Evolutionary conservation across 2,113 vertebrate genomes (phyloP).

Genomic region (Tachysurus vachellii): DNA sequence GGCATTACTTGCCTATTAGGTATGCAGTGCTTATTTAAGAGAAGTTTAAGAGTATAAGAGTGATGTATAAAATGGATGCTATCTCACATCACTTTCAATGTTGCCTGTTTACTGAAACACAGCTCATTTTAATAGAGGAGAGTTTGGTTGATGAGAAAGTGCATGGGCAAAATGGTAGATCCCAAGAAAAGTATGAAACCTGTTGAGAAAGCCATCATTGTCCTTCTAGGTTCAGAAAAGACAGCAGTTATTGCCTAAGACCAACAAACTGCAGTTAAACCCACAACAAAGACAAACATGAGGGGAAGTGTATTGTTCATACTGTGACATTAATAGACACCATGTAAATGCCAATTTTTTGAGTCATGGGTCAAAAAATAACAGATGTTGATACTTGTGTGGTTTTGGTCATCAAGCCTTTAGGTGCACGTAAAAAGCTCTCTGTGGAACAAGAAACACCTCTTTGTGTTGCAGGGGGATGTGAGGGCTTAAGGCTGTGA

Average conservation of each 20-base stretch:
- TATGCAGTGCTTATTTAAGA: background rate
- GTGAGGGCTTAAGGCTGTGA: background rate
- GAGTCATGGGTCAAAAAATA: conserved; percentile 21
- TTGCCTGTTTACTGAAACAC: background rate
- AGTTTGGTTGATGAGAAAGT: background rate
- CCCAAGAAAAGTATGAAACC: background rate
- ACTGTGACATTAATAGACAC: conserved; percentile 2
- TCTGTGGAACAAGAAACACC: conserved; percentile 3
- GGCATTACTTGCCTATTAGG: background rate
- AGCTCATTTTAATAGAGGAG: background rate
- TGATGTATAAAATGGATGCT: background rate
- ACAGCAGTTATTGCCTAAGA: background rate
- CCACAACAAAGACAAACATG: background rate
- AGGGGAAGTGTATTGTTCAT: background rate
- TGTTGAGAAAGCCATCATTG: background rate
- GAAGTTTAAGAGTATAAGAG: background rate
- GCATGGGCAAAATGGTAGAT: background rate
- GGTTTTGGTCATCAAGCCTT: background rate
- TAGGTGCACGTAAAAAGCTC: background rate
- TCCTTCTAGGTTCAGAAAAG: background rate
- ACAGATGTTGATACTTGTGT: conserved; percentile 31
- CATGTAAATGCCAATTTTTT: background rate
- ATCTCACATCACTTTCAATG: background rate
- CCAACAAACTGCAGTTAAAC: background rate
- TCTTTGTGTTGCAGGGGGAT: background rate